Evolutionary conservation across 1,140 invertebrate genomes (phyloP).

Genomic region (Aphelenchoides fujianensis): DNA sequence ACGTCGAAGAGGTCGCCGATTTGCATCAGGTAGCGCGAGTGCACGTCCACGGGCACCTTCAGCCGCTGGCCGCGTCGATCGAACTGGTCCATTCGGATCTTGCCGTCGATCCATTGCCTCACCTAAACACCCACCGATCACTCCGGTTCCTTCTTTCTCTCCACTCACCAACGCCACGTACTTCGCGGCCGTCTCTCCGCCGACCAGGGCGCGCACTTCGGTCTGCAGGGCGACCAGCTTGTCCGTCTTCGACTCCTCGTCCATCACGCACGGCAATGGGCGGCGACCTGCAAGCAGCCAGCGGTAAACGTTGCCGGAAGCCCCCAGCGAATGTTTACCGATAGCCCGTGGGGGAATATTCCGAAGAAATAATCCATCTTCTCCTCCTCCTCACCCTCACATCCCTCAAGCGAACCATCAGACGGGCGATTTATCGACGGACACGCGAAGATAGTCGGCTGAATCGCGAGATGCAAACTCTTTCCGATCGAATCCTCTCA

Average conservation of each 20-base stretch:
- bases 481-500: no score
- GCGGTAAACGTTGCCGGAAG: neutral
- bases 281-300: neutral
- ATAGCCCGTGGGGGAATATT: neutral
- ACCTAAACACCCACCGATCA: no score
- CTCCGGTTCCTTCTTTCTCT: no score
- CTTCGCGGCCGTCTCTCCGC: neutral
- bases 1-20: conserved; percentile 16
- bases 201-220: neutral
- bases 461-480: neutral
- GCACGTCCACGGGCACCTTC: conserved; percentile 12
- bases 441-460: neutral
- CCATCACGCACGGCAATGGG: neutral
- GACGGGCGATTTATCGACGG: neutral
- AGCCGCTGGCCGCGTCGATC: conserved; percentile 10
- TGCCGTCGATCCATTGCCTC: neutral
- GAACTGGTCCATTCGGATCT: conserved; percentile 14
- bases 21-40: neutral
- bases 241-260: neutral
- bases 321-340: neutral
- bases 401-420: neutral
- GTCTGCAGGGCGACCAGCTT: neutral
- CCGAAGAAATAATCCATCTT: neutral
- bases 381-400: neutral
- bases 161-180: conserved; percentile 5